Evolutionary conservation across 2,888 invertebrate genomes (phyloP).

Genomic region (Spisula subtruncata): DNA sequence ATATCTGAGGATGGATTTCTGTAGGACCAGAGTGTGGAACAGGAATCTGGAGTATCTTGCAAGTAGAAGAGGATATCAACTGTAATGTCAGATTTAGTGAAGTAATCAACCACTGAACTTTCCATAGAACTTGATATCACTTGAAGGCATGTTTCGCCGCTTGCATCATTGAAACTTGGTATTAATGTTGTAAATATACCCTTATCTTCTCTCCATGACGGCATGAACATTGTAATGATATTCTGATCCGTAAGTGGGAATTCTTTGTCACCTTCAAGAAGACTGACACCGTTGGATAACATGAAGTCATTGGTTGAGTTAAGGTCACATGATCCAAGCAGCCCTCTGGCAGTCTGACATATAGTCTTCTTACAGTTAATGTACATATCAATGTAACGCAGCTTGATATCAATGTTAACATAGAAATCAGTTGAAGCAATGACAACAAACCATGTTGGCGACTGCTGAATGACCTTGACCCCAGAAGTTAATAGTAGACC

Average conservation of each 20-base stretch:
- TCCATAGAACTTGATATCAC: conserved; percentile 61
- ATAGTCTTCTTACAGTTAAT: conserved; percentile 51
- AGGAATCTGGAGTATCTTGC: conserved; percentile 41
- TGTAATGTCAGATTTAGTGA: conserved; percentile 73
- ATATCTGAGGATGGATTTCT: conserved; percentile 45
- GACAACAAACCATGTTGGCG: conserved; percentile 66
- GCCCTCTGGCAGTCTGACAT: conserved; percentile 66
- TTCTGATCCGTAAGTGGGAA: conserved; percentile 64
- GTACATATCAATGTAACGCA: conserved; percentile 62
- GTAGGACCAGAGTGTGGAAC: conserved; percentile 77
- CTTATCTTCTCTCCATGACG: conserved; percentile 69
- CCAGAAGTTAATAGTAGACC: conserved; percentile 50
- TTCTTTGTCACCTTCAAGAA: conserved; percentile 39
- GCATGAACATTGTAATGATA: conserved; percentile 72
- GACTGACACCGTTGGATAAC: conserved; percentile 59
- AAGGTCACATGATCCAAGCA: conserved; percentile 73
- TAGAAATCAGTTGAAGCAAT: conserved; percentile 54
- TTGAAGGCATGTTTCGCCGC: conserved; percentile 72
- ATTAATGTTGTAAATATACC: conserved; percentile 61
- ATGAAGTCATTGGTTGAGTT: conserved; percentile 72
- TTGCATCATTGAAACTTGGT: conserved; percentile 37
- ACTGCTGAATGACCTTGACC: conserved; percentile 53
- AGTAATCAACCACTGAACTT: conserved; percentile 66
- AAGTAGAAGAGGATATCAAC: conserved; percentile 78
- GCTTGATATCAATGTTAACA: conserved; percentile 67